Evolutionary conservation across 2,888 invertebrate genomes (phyloP).

Genomic region (Nephrotoma flavescens): DNA sequence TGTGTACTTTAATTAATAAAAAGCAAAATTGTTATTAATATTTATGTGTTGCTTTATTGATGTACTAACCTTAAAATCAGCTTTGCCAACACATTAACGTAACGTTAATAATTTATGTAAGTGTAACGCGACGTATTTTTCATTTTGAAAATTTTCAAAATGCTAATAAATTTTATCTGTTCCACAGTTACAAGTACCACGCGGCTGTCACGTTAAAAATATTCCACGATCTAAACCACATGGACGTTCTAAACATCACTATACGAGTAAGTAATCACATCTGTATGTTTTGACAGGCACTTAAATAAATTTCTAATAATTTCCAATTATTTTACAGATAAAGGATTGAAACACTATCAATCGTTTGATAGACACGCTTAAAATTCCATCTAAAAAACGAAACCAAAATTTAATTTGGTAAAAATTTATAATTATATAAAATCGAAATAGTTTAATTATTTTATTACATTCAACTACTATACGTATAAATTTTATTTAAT

Average conservation of each 20-base stretch:
- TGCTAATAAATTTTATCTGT: not conserved
- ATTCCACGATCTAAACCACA: constrained; percentile 13
- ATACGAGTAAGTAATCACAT: not conserved
- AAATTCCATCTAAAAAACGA: not conserved
- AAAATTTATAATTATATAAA: not conserved
- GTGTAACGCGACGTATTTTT: too few species aligned
- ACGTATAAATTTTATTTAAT: not conserved
- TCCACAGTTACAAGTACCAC: constrained; percentile 24
- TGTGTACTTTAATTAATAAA: not conserved
- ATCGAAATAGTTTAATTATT: not conserved
- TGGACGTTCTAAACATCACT: not conserved
- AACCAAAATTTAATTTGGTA: not conserved
- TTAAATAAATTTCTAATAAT: not conserved
- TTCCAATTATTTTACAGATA: not conserved
- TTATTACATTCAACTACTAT: not conserved
- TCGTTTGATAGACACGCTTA: not conserved
- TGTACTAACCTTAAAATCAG: not conserved
- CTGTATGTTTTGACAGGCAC: too few species aligned
- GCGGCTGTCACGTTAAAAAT: constrained; percentile 28
- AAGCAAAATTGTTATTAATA: not conserved
- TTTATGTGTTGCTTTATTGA: not conserved
- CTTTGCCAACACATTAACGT: not conserved
- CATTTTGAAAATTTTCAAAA: not conserved
- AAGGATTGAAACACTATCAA: not conserved
- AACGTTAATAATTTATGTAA: not conserved